Evolutionary conservation across 2,113 vertebrate species (phyloP), one percentile per base, ranked within the genome.

Genomic region (Herpetotheres cachinnans): DNA sequence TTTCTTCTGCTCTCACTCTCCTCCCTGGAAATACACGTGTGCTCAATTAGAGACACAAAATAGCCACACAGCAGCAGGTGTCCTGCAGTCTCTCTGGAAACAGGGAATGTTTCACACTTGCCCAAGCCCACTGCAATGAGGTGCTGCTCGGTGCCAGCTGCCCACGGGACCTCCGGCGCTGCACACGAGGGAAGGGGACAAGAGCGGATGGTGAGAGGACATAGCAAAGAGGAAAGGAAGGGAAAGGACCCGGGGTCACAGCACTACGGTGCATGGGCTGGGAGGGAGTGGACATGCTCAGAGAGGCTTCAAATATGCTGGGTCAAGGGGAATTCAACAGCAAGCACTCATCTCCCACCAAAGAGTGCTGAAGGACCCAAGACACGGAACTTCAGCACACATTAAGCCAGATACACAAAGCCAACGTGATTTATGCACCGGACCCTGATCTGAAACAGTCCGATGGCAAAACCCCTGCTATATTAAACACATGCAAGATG

Each of bases 151-250:
- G 27, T 27, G 56, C 47, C 55, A 54, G 38, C 52, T 47, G 58
- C 46, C 40, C 59, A 9, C 0, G 4, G 29, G 32, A 67, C 26
- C 47, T 20, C 38, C 61, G 46, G 66, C 0, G 0, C 24, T 26
- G 9, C 1, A 0, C 10, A 25, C 0, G 9, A 47, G 26, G 30
- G 34, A 66, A 13, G 11, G 20, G 58, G 42, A 72, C 19, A 21
- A n/a, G 22, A 78, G 36, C 4, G 0, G 52, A 15, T 1, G 5
- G 12, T 27, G 11, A 34, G 21, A 38, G 15, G 26, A 67, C 0
- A 8, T 0, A 2, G 22, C 2, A 3, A 54, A 24, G 32, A 21
- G 11, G 47, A 50, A 42, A 88, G 22, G 47, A 61, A 46, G 29
- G 32, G 32, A 24, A 46, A 86, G 62, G 15, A 40, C 5, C 36